Evolutionary conservation across 2,888 invertebrate species (phyloP), one percentile per base, ranked within the genome.

Genomic region (Acrobasis repandana): DNA sequence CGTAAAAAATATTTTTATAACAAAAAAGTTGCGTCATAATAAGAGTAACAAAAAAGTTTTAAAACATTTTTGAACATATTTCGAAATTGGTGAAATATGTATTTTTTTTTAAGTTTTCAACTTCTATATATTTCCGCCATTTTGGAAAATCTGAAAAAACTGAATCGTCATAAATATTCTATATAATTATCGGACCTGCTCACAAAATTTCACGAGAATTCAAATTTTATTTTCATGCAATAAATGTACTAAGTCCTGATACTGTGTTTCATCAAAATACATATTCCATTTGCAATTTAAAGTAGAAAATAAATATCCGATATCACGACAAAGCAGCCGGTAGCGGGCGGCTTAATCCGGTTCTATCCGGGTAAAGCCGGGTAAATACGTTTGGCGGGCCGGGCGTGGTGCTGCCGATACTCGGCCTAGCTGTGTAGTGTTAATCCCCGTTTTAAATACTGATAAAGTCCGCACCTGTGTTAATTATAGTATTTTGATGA

Each of bases 371-470:
- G 71, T 75, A 82, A 83, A 82, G 74, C 85, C 82, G 80, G 73
- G 74, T 80, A 79, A 80, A 83, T 82, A 75, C 81, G 69, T 64
- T 68, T 69, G 76, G 74, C 77, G 73, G 76, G 74, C 72, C 74
- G 77, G 77, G 82, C 74, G 80, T 77, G 82, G 77, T 64, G 74
- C 69, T 72, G 73, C 79, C 82, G 87, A 86, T 87, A 88, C 84
- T 74, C 79, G 76, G 79, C 80, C 83, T 76, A 79, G 83, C 80
- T 75, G 74, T 80, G 76, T 80, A 80, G 87, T 85, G 89, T 81
- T 92, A 93, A 92, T 89, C 89, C 89, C 84, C 77, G 79, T 86
- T 92, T 90, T 90, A 90, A 92, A 90, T 88, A 86, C 84, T 86
- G 86, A 87, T 89, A 88, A 87, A 86, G 80, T 81, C 81, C 77